These are phyloP conservation scores for Drosophila flavopinicola DNA, from an alignment of 2,888 invertebrate species.

Conservation along the genomic window DNA sequence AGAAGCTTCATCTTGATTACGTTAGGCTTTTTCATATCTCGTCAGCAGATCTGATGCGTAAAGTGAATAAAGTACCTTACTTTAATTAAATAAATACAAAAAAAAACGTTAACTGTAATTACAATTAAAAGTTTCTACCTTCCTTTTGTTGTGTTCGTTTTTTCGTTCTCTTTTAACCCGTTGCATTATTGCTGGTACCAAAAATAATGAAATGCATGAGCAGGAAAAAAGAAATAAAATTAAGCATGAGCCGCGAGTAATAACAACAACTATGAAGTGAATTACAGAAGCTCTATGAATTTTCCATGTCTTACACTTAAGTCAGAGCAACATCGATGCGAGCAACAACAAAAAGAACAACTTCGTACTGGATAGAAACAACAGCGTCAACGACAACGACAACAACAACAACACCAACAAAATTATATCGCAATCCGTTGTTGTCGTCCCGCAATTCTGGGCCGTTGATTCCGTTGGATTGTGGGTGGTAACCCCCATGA, in stretches of 20 bases:
- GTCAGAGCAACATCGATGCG: slow-evolving; percentile 18
- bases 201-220: too few species aligned
- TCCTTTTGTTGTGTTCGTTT: too few species aligned
- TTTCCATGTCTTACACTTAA: slow-evolving; percentile 48
- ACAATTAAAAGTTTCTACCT: too few species aligned
- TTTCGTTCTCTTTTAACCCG: too few species aligned
- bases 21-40: too few species aligned
- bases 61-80: too few species aligned
- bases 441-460: slow-evolving; percentile 64
- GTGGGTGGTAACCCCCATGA: slow-evolving; percentile 32
- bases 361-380: slow-evolving; percentile 14
- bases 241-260: slow-evolving; percentile 17
- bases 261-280: slow-evolving; percentile 49
- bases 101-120: too few species aligned
- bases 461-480: slow-evolving; percentile 57
- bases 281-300: slow-evolving; percentile 61
- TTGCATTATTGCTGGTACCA: too few species aligned
- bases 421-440: slow-evolving; percentile 23
- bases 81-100: too few species aligned
- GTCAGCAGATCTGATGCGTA: too few species aligned
- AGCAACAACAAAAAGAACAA: slow-evolving; percentile 22
- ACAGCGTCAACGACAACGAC: slow-evolving; percentile 9
- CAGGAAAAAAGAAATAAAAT: slow-evolving; percentile 27
- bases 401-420: slow-evolving; percentile 22
- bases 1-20: too few species aligned